These are phyloP conservation scores for Peromyscus leucopus DNA, from an alignment of 2,113 vertebrate genomes.

Conservation along the genomic window DNA sequence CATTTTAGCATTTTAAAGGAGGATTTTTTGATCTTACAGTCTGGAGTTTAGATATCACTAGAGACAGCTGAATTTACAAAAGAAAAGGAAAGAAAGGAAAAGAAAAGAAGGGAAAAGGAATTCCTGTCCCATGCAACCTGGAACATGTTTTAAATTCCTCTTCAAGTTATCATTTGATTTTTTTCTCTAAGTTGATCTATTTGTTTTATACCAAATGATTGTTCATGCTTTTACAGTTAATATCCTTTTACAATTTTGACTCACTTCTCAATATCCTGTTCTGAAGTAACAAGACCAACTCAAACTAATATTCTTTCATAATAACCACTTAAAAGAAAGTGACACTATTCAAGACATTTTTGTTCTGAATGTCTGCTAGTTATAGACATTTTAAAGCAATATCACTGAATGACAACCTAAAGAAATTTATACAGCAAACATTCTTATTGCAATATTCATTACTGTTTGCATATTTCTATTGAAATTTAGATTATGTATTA, in stretches of 20 bases:
- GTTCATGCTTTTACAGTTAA: conserved; percentile 12
- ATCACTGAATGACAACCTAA: neutral
- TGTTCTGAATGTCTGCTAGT: neutral
- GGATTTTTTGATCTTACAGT: neutral
- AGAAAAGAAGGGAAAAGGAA: neutral
- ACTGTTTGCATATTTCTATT: neutral
- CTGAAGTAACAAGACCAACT: neutral
- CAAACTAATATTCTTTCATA: neutral
- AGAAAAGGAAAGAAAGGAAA: neutral
- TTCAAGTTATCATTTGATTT: neutral
- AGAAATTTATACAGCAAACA: neutral
- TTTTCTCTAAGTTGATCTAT: neutral
- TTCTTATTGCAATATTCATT: neutral
- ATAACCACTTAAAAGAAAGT: neutral
- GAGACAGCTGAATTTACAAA: conserved; percentile 1
- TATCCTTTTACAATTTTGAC: neutral
- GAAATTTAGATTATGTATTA: neutral
- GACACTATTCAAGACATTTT: neutral
- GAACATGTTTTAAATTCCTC: conserved; percentile 20
- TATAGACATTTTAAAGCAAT: neutral
- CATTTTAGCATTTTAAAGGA: neutral
- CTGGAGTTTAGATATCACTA: neutral
- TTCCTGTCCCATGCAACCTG: neutral
- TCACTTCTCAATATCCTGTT: neutral
- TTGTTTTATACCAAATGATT: conserved; percentile 33